Evolutionary conservation across 2,113 vertebrate species (phyloP).

Genomic region (Orthonyx spaldingii): DNA sequence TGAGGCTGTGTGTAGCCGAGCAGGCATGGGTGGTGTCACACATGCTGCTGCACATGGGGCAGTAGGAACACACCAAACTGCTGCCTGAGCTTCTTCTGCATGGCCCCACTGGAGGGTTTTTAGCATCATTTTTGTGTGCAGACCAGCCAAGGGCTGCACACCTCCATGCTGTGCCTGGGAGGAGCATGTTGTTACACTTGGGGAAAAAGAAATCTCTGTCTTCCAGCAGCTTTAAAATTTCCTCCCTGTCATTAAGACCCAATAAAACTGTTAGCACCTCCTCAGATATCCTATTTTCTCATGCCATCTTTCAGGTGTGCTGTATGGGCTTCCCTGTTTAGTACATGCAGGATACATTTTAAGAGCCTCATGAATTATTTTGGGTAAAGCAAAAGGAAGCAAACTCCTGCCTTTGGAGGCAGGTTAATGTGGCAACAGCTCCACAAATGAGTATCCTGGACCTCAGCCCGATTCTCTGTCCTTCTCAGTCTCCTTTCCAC

Average conservation of each 20-base stretch:
- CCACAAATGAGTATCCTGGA: background rate
- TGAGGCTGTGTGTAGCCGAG: rapidly evolving
- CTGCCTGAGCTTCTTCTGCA: background rate
- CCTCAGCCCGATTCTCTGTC: background rate
- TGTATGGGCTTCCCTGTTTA: background rate
- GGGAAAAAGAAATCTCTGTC: background rate
- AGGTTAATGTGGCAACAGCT: background rate
- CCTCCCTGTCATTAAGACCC: background rate
- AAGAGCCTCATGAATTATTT: slow-evolving; percentile 7
- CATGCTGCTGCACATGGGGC: background rate
- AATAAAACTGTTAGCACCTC: slow-evolving; percentile 36
- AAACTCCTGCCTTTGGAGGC: background rate
- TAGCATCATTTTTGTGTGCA: background rate
- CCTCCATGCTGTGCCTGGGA: background rate
- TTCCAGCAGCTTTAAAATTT: background rate
- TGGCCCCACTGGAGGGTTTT: background rate
- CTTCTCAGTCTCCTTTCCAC: background rate
- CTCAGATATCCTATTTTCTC: background rate
- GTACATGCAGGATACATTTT: background rate
- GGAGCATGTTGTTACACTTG: background rate
- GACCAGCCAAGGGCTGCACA: background rate
- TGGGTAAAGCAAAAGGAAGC: background rate
- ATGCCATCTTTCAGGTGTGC: background rate
- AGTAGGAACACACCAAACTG: too few species aligned
- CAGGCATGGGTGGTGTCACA: background rate